Percentiles rank a stretch among this genome's conserved stretches.
phyloP scores from a whole-genome alignment of 2,888 invertebrate genomes.

The Theodoxus fluviatilis region DNA sequence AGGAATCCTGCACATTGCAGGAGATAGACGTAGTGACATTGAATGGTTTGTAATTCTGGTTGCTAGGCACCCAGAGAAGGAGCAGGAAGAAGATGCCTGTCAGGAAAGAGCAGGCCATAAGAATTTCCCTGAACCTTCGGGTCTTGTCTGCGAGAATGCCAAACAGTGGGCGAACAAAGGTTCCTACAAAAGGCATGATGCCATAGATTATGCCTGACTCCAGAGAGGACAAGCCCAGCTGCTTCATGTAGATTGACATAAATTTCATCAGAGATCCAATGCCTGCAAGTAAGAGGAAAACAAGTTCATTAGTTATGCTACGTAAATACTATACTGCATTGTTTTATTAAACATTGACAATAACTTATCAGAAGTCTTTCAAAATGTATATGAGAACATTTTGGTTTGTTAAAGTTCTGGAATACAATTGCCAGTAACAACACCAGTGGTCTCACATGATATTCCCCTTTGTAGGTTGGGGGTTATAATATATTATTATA shows the following conservation, averaged over 20 bases:
- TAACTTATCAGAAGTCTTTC: too few species aligned
- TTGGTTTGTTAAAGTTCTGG: too few species aligned
- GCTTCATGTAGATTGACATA: slow-evolving; percentile 79
- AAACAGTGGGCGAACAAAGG: slow-evolving; percentile 79
- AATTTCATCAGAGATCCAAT: slow-evolving; percentile 83
- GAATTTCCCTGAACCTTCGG: slow-evolving; percentile 82
- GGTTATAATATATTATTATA: too few species aligned
- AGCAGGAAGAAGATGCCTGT: slow-evolving; percentile 83
- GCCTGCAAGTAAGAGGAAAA: slow-evolving; percentile 70
- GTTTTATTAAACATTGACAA: too few species aligned
- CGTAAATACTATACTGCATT: too few species aligned
- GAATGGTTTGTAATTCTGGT: slow-evolving; percentile 3
- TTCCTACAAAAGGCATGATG: slow-evolving; percentile 79
- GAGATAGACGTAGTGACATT: slow-evolving; percentile 39
- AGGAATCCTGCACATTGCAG: slow-evolving; percentile 49
- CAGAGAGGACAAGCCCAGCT: slow-evolving; percentile 76
- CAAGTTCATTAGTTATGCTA: too few species aligned
- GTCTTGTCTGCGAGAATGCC: slow-evolving; percentile 82
- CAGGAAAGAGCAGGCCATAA: slow-evolving; percentile 78
- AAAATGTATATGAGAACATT: too few species aligned
- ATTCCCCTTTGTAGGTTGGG: too few species aligned
- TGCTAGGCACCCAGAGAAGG: slow-evolving; percentile 69
- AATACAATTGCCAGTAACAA: too few species aligned
- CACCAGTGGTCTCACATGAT: too few species aligned
- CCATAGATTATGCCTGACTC: slow-evolving; percentile 82